Evolutionary conservation across 1,140 invertebrate genomes (phyloP), one percentile per base, ranked within the genome.

Genomic region (Zophobas morio): DNA sequence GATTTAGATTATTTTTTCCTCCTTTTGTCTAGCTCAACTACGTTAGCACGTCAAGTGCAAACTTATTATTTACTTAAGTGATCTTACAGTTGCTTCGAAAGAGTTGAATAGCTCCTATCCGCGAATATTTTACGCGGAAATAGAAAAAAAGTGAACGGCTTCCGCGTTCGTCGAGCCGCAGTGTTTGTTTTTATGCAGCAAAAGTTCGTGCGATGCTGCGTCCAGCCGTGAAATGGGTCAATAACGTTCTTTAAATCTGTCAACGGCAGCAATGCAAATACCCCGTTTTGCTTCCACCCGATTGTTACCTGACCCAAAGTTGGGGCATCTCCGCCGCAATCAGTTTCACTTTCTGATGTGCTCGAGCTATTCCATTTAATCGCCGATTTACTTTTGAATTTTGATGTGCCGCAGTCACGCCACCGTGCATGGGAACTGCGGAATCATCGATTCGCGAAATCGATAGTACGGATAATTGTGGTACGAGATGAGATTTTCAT

Each of bases 381-480:
- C 36, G 56, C 32, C 56, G 56, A 35, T 60, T 60, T 37, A 60
- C 56, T 60, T 54, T 60, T 60, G 56, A 60, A 36, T 60, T 60
- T 60, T 60, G 6, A 36, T 39, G 56, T 32, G 36, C 6, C 56
- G 3, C 34, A 60, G 56, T 60, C 56, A 60, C 56, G 56, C 56
- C 36, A 60, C 56, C 37, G 6, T n/a, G 33, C 56, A 60, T 60
- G 56, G 37, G 56, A 60, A 60, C 56, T 37, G 20, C 36, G 56
- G 34, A 60, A 20, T 66, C 60, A 33, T 66, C 60, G 60, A 66
- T 66, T 66, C 42, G 60, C 60, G 20, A 66, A 66, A 60, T 60
- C 56, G 56, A 60, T 39, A 60, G 56, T 60, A 42, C 60, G 60
- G 39, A 66, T 66, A 66, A 66, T 66, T 66, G 60, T 42, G 39